Evolutionary conservation across 2,888 invertebrate genomes (phyloP).

Genomic region (Argyra leucocephala): DNA sequence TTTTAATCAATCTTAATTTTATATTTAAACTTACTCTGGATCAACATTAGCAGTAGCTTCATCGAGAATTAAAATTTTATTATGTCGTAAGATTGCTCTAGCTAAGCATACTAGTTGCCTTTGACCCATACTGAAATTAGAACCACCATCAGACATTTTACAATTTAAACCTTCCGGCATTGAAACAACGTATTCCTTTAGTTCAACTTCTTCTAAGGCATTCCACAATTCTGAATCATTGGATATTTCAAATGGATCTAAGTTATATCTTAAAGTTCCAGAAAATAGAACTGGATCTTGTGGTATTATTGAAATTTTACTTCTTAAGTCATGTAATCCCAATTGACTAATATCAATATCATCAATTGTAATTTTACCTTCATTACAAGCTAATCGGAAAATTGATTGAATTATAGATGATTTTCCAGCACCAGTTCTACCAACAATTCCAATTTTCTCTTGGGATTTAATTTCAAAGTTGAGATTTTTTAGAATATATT

Average conservation of each 20-base stretch:
- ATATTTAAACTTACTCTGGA: slow-evolving; percentile 49
- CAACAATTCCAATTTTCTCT: slow-evolving; percentile 69
- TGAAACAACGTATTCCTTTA: slow-evolving; percentile 56
- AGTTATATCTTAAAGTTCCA: slow-evolving; percentile 62
- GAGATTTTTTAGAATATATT: slow-evolving; percentile 63
- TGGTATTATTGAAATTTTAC: slow-evolving; percentile 76
- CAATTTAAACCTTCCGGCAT: slow-evolving; percentile 48
- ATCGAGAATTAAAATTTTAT: slow-evolving; percentile 67
- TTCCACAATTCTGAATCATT: slow-evolving; percentile 62
- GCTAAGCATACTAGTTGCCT: slow-evolving; percentile 74
- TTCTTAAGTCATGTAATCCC: slow-evolving; percentile 62
- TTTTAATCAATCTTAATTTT: not conserved
- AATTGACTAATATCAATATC: slow-evolving; percentile 54
- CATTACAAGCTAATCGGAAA: slow-evolving; percentile 64
- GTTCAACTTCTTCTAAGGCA: slow-evolving; percentile 58
- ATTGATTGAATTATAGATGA: slow-evolving; percentile 70
- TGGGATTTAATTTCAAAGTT: slow-evolving; percentile 50
- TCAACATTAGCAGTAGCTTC: slow-evolving; percentile 84
- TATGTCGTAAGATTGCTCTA: slow-evolving; percentile 62
- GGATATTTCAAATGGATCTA: slow-evolving; percentile 67
- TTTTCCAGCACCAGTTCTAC: slow-evolving; percentile 82
- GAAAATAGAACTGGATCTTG: slow-evolving; percentile 78
- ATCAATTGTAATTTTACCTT: slow-evolving; percentile 65
- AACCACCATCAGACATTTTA: slow-evolving; percentile 59
- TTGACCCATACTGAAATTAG: slow-evolving; percentile 75